Evolutionary conservation across 2,113 vertebrate species (phyloP).

Genomic region (Nothocercus julius): DNA sequence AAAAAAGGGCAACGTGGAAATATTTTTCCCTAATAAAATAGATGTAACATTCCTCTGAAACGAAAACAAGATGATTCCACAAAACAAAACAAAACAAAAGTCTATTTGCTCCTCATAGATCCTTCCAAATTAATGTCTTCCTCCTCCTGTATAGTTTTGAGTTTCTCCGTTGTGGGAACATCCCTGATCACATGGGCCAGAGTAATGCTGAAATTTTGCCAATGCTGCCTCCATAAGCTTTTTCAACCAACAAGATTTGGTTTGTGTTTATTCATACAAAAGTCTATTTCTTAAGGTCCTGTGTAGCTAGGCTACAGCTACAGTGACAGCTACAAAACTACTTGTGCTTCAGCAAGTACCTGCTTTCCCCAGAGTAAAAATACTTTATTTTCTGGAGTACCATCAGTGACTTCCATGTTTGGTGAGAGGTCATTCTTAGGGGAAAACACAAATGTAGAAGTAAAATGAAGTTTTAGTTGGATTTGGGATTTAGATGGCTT

Average conservation of each 20-base stretch:
- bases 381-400: background rate
- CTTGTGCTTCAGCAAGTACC: background rate
- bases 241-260: background rate
- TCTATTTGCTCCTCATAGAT: background rate
- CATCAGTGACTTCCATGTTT: background rate
- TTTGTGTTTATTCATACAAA: background rate
- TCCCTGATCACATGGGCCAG: background rate
- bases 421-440: background rate
- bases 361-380: background rate
- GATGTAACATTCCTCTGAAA: background rate
- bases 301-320: too few relatives aligned
- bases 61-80: conserved; percentile 37
- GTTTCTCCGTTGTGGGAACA: background rate
- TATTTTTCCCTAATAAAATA: background rate
- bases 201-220: background rate
- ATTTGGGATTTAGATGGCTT: background rate
- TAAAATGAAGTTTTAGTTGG: background rate
- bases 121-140: conserved; percentile 42
- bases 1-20: background rate
- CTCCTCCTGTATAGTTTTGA: background rate
- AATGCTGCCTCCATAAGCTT: background rate
- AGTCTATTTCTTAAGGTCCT: background rate
- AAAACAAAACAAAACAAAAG: background rate
- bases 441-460: background rate
- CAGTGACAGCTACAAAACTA: background rate